Evolutionary conservation across 2,113 vertebrate species (phyloP).

Genomic region (Pituophis catenifer): DNA sequence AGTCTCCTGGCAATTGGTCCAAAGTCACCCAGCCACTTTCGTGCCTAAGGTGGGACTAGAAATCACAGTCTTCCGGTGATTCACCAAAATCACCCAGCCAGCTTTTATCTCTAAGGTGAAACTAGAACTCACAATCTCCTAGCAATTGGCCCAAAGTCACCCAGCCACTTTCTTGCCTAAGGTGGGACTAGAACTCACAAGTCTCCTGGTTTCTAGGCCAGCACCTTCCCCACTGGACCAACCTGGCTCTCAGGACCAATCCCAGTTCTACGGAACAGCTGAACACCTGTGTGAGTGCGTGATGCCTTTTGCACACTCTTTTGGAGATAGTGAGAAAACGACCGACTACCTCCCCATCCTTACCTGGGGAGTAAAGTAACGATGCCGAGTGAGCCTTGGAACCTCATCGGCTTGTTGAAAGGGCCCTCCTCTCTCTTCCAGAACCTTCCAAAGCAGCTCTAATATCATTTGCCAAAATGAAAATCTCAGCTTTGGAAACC

Average conservation of each 20-base stretch:
- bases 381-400: not conserved
- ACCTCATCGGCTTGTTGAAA: not conserved
- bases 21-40: too few relatives aligned
- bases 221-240: not conserved
- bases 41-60: too few relatives aligned
- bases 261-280: not conserved
- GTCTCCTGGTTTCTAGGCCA: too few relatives aligned
- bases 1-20: too few relatives aligned
- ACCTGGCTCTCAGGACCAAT: not conserved
- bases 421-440: too few relatives aligned
- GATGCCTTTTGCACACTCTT: not conserved
- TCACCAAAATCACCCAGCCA: too few relatives aligned
- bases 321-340: not conserved
- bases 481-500: slow-evolving; percentile 35
- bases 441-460: not conserved
- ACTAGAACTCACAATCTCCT: too few relatives aligned
- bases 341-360: not conserved
- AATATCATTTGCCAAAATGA: slow-evolving; percentile 16
- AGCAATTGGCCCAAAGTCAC: too few relatives aligned
- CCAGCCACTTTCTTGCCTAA: too few relatives aligned
- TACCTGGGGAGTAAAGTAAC: not conserved
- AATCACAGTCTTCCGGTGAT: too few relatives aligned
- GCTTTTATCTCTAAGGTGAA: too few relatives aligned
- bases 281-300: not conserved
- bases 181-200: too few relatives aligned